Conservation (phyloP, 2,113 vertebrate species). For the Ovis aries region ARS-UI_Ramb_v3.0 NC_056054.1:168084501-168085000, state of each 20-base stretch:
- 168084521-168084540: conserved; percentile 48
- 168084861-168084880: conserved; percentile 22
- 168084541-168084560: conserved; percentile 52
- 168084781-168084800: neutral
- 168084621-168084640: conserved; percentile 28
- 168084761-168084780: neutral
- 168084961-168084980: neutral
- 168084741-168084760: conserved; percentile 21
- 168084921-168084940: neutral
- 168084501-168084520: conserved; percentile 58
- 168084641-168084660: neutral
- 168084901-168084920: conserved; percentile 30
- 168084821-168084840: neutral
- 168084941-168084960: conserved; percentile 40
- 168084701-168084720: conserved; percentile 57
- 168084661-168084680: conserved; percentile 62
- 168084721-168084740: conserved; percentile 46
- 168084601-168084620: conserved; percentile 56
- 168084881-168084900: neutral
- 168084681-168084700: conserved; percentile 36
- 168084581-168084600: conserved; percentile 51
- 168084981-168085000: conserved; percentile 12
- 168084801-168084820: neutral
- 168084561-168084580: conserved; percentile 47
- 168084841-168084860: neutral